Base-by-base conservation (phyloP, 2,888 invertebrate species). In the Saturnia japonica region DNA sequence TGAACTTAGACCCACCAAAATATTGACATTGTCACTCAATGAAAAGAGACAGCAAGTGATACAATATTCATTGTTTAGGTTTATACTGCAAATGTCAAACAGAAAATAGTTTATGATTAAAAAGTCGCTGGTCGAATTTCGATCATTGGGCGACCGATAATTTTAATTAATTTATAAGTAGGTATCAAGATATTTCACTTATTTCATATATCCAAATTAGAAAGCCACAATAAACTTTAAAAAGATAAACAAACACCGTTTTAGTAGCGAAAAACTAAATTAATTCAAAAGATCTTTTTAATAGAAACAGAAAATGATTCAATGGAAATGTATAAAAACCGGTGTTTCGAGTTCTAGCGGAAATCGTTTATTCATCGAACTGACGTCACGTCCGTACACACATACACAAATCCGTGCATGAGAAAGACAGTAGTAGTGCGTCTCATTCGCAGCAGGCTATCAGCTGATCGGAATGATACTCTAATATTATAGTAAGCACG, bases 311-410 rank as follows among this genome's bases (percentile, higher is more conserved):
- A 64, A 64, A 64, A 64, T 64, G 40, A 64, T 40, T 64, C 42
- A 67, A 70, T 42, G 66, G 42, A 70, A 70, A 69, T 64, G n/a
- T 25, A 40, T 51, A 67, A 68, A 68, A 71, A 78, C 80, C 74
- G 74, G 80, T 80, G 75, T 78, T 80, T 82, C 84, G 80, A 80
- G 84, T 84, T 83, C 72, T 74, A 78, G 85, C 86, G 87, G 88
- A 88, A 85, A 81, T 77, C 73, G 72, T 71, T 76, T 74, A 80
- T 78, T 73, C 69, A 66, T 22, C 19, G 51, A n/a, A 40, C 74
- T 78, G 80, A 82, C 81, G 83, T 78, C 75, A 80, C 80, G 77
- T 82, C 82, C 80, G 82, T 74, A 71, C 78, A 11, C 9, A 76
- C 78, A 8, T 25, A 76, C 79, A 78, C 78, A 77, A 74, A 69